Evolutionary conservation across 2,113 vertebrate genomes (phyloP).

Genomic region (Phocoena phocoena): DNA sequence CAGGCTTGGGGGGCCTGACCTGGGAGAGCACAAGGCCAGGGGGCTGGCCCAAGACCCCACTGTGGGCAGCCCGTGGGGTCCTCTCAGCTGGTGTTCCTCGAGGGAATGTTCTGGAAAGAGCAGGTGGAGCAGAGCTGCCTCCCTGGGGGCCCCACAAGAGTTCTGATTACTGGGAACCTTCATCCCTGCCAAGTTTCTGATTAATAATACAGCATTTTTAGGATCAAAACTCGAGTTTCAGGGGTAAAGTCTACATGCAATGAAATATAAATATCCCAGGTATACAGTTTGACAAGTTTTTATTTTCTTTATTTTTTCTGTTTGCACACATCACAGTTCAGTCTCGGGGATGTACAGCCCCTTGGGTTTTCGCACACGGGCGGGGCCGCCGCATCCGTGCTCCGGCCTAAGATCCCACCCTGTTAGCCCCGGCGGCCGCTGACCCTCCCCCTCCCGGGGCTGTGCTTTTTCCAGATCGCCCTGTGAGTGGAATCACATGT

Average conservation of each 20-base stretch:
- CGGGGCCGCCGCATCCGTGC: neutral
- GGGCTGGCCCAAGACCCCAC: neutral
- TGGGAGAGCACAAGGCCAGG: neutral
- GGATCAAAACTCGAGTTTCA: no score
- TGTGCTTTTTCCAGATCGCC: neutral
- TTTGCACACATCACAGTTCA: accelerated
- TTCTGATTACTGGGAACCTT: neutral
- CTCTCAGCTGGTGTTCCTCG: neutral
- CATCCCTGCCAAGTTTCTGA: neutral
- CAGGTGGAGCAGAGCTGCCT: neutral
- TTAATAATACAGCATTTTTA: accelerated
- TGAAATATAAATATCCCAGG: no score
- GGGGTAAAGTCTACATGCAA: no score
- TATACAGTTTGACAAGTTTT: neutral
- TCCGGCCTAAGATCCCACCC: neutral
- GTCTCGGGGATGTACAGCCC: neutral
- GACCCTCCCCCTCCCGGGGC: accelerated
- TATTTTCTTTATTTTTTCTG: no score
- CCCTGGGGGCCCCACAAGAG: neutral
- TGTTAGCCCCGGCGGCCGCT: neutral
- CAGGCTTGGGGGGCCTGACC: no score
- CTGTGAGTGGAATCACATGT: neutral
- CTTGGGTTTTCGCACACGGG: neutral
- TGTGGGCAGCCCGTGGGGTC: neutral
- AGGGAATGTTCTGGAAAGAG: neutral